Evolutionary conservation across 2,888 invertebrate species (phyloP), one percentile per base, ranked within the genome.

Genomic region (Machimus atricapillus): DNA sequence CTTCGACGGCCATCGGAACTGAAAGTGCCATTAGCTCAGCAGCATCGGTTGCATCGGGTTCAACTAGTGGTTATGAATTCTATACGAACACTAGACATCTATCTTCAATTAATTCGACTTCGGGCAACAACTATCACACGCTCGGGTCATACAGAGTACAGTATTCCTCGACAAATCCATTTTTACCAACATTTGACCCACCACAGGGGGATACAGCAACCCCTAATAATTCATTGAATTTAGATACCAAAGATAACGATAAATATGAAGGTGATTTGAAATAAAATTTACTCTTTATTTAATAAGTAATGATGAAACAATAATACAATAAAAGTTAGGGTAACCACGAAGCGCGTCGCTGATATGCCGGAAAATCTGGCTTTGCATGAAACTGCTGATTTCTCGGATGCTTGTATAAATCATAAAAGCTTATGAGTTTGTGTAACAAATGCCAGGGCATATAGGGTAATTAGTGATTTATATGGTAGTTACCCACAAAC

Each of bases 141-240:
- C 89, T 93, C 88, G 92, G 92, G 89, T 92, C 92, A 34, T 93
- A 93, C 89, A 90, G 93, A 88, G 92, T 93, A 79, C 93, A 93
- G 90, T 93, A 93, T 90, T 92, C 93, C 86, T 92, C 93, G 88
- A 93, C 93, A 81, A 93, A 93, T 91, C 93, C 93, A 88, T 93
- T 93, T 90, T 90, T 93, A 89, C 92, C 92, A 88, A 91, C 91
- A 89, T 92, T 92, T 89, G 92, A 93, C 89, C 91, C 91, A 87
- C 90, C 91, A 88, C 79, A 87, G 58, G 88, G 88, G 23, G 90
- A 90, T 88, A 87, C 88, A 82, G 88, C 89, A 87, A 89, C 90
- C 16, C 90, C 91, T 86, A 90, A 91, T 89, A 90, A 91, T n/a
- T 90, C 91, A 87, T 92, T 91, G 89, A 92, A 91, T 89, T 90